These are phyloP conservation scores for Polydrusus tereticollis DNA, from an alignment of 2,888 invertebrate genomes.

Conservation along the genomic window DNA sequence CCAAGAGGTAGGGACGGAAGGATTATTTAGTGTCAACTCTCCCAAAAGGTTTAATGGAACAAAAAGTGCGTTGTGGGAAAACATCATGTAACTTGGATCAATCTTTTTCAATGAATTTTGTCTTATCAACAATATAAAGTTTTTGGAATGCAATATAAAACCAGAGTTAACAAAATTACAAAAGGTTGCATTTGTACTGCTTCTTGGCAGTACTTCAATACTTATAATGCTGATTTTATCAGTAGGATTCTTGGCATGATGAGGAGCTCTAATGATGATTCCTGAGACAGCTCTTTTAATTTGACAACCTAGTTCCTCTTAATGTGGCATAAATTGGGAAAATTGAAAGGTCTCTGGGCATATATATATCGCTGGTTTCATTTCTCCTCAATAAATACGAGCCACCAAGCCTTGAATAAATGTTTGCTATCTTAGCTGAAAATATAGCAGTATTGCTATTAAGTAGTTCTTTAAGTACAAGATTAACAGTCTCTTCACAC, in stretches of 20 bases:
- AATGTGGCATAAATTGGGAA: neutral
- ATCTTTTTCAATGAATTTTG: neutral
- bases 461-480: neutral
- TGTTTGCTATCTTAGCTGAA: neutral
- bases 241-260: neutral
- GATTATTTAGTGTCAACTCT: neutral
- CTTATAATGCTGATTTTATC: neutral
- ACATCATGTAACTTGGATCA: neutral
- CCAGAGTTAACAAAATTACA: neutral
- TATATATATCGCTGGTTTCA: neutral
- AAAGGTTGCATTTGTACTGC: neutral
- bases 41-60: neutral
- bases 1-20: neutral
- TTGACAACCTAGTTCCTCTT: neutral
- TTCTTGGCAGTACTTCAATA: neutral
- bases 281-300: neutral
- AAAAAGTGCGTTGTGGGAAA: neutral
- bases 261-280: neutral
- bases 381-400: neutral
- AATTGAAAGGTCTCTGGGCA: neutral
- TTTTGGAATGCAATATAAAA: neutral
- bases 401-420: neutral
- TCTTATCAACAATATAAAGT: neutral
- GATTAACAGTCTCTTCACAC: neutral
- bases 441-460: neutral